Evolutionary conservation across 2,113 vertebrate species (phyloP).

Genomic region (Hyperopisus bebe): DNA sequence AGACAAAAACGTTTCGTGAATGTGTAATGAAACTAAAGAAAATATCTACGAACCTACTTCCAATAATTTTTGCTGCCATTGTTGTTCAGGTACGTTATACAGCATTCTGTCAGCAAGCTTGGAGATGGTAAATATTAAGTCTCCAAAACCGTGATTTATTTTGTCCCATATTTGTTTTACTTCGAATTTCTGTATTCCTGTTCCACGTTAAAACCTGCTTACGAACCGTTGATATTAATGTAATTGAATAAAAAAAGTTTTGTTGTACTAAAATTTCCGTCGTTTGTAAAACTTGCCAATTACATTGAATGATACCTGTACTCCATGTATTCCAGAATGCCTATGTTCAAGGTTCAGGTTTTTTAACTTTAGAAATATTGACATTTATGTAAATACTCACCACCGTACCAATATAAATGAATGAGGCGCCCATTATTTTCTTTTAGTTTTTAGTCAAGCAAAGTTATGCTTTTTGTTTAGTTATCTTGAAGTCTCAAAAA

Average conservation of each 20-base stretch:
- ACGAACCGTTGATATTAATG: background rate
- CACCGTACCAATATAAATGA: background rate
- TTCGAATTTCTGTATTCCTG: background rate
- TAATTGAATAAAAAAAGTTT: constrained; percentile 35
- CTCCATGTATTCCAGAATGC: background rate
- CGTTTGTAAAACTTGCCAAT: background rate
- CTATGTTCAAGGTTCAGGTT: background rate
- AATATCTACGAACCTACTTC: background rate
- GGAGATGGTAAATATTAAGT: background rate
- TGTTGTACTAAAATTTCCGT: constrained; percentile 26
- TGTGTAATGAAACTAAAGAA: constrained; percentile 1
- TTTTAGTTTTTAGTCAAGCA: background rate
- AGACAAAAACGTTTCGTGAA: background rate
- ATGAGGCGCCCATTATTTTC: background rate
- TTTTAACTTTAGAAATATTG: background rate
- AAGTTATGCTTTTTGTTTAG: background rate
- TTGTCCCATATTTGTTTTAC: background rate
- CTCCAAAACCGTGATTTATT: background rate
- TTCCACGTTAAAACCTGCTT: constrained; percentile 13
- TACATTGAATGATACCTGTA: background rate
- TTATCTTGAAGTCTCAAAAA: background rate
- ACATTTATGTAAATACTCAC: background rate
- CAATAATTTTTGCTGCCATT: background rate
- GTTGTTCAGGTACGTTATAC: constrained; percentile 1
- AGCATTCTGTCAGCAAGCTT: background rate